phyloP scores from a whole-genome alignment of 2,888 invertebrate species.

The Mantis religiosa region DNA sequence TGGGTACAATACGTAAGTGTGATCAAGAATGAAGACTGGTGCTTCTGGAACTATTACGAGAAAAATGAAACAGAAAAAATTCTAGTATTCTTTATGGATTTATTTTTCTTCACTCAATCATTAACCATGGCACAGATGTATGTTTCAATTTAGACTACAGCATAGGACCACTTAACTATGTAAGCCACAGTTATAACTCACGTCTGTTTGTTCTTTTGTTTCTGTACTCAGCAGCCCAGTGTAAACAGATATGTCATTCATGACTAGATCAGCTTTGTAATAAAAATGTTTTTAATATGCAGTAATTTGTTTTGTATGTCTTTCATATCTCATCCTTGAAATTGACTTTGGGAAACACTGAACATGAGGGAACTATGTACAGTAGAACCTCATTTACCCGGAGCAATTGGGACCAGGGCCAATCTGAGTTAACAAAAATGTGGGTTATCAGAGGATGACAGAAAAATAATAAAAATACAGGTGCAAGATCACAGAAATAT shows the following conservation, averaged over 20 bases:
- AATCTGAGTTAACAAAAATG: too few relatives aligned
- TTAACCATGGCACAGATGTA: conserved; percentile 3
- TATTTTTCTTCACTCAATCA: neutral
- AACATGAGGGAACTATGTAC: too few relatives aligned
- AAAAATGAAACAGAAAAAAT: neutral
- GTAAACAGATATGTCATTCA: neutral
- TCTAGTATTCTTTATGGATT: neutral
- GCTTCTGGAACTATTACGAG: neutral
- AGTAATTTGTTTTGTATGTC: neutral
- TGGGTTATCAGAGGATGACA: too few relatives aligned
- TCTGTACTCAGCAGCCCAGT: neutral
- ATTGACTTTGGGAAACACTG: too few relatives aligned
- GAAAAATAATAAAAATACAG: too few relatives aligned
- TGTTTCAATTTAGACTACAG: conserved; percentile 5
- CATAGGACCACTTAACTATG: neutral
- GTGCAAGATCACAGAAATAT: too few relatives aligned
- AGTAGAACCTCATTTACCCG: too few relatives aligned
- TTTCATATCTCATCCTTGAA: neutral
- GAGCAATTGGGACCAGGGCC: too few relatives aligned
- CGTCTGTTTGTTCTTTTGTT: conserved; percentile 3
- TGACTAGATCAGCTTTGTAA: conserved; percentile 19
- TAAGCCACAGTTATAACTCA: conserved; percentile 4
- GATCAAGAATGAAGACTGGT: conserved; percentile 15
- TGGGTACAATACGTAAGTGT: conserved; percentile 15
- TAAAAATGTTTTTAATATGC: conserved; percentile 15